These are phyloP conservation scores for Narcine bancroftii DNA, from an alignment of 2,113 vertebrate genomes.

Conservation along the genomic window DNA sequence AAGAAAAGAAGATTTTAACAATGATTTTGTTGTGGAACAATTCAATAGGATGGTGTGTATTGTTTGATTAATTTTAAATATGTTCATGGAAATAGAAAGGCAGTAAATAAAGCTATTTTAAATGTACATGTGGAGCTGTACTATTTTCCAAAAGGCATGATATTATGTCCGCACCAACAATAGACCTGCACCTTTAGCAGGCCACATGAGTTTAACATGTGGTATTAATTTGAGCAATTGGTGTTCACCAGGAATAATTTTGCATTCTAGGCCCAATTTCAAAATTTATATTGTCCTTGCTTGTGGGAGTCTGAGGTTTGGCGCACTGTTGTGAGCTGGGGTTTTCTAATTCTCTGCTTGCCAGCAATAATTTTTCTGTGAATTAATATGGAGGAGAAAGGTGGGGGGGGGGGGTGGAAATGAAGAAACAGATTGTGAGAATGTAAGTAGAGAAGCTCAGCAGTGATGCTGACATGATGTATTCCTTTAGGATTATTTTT, in stretches of 20 bases:
- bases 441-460: not conserved
- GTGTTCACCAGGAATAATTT: constrained; percentile 12
- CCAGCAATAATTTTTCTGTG: not conserved
- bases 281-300: constrained; percentile 6
- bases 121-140: not conserved
- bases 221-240: constrained; percentile 11
- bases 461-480: not conserved
- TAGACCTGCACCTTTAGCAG: not conserved
- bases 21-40: not conserved
- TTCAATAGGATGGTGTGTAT: not conserved
- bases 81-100: not conserved
- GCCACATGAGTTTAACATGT: constrained; percentile 12
- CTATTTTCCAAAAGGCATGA: not conserved
- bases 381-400: not conserved
- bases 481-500: not conserved
- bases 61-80: not conserved
- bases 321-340: not conserved
- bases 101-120: not conserved
- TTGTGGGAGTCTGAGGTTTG: constrained; percentile 21
- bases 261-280: constrained; percentile 10
- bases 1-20: constrained; percentile 16
- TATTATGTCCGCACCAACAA: not conserved
- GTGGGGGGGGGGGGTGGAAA: no score
- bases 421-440: not conserved
- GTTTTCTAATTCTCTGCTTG: constrained; percentile 12